These are phyloP conservation scores for Corythucha ciliata DNA, from an alignment of 2,888 invertebrate species.

Conservation along the genomic window DNA sequence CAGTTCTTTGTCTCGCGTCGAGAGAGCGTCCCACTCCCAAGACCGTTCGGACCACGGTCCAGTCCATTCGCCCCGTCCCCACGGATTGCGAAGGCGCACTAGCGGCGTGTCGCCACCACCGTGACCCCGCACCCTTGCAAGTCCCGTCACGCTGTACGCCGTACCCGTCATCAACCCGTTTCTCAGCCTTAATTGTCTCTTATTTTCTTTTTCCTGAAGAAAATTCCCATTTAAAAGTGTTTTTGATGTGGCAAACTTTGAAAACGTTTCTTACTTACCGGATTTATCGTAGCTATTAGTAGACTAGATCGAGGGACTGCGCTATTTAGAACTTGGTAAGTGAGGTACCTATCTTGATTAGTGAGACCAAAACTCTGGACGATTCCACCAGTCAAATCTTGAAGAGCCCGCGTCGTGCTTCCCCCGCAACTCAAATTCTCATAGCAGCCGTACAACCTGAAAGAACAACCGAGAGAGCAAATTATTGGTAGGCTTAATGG, in stretches of 20 bases:
- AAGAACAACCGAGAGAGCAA: constrained; percentile 16
- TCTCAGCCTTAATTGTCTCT: constrained; percentile 49
- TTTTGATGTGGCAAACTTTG: no score
- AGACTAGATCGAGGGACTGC: constrained; percentile 62
- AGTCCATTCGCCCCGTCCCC: constrained; percentile 57
- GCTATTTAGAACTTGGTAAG: constrained; percentile 57
- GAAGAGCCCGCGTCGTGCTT: constrained; percentile 57
- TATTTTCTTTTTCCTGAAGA: constrained; percentile 47
- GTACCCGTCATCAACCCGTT: constrained; percentile 58
- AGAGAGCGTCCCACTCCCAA: constrained; percentile 59
- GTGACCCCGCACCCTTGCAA: constrained; percentile 55
- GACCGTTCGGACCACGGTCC: constrained; percentile 62
- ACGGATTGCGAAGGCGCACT: constrained; percentile 56
- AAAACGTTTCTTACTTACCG: constrained; percentile 15
- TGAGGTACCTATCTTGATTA: constrained; percentile 54
- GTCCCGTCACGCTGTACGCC: constrained; percentile 61
- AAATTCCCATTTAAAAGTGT: no score
- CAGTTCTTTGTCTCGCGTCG: constrained; percentile 53
- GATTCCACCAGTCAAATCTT: constrained; percentile 64
- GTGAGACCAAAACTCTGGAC: constrained; percentile 62
- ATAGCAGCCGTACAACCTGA: constrained; percentile 60
- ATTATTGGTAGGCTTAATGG: constrained; percentile 6
- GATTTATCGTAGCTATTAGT: constrained; percentile 51
- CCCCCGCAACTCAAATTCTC: constrained; percentile 52
- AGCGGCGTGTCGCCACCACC: constrained; percentile 49